These are phyloP conservation scores for Otus sunia DNA, from an alignment of 2,113 vertebrate species.

Conservation along the genomic window DNA sequence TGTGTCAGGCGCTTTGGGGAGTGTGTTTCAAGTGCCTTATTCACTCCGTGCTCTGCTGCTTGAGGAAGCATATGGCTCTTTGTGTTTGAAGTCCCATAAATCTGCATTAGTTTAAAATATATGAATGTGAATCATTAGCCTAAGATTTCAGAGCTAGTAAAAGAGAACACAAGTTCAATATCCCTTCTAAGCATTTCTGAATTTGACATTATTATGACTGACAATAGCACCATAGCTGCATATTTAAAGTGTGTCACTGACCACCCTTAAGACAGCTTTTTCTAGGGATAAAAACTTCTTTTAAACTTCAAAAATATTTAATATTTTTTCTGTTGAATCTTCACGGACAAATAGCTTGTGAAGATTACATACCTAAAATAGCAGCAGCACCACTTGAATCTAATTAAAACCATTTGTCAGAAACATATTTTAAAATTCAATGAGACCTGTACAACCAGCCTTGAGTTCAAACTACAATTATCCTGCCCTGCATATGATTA, in stretches of 20 bases:
- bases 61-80: slow-evolving; percentile 16
- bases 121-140: slow-evolving; percentile 51
- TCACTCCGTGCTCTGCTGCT: not conserved
- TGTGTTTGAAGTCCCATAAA: slow-evolving; percentile 66
- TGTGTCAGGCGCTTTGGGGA: not conserved
- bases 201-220: not conserved
- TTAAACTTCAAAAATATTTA: not conserved
- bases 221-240: not conserved
- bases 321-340: not conserved
- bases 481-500: slow-evolving; percentile 1
- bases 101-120: slow-evolving; percentile 64
- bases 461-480: slow-evolving; percentile 48
- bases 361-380: slow-evolving; percentile 16
- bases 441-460: slow-evolving; percentile 6
- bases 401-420: slow-evolving; percentile 57
- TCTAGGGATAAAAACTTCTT: not conserved
- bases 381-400: not conserved
- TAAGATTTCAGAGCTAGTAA: slow-evolving; percentile 44
- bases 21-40: not conserved
- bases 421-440: slow-evolving; percentile 51
- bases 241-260: not conserved
- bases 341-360: not conserved
- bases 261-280: not conserved
- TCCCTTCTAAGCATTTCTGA: not conserved
- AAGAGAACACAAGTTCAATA: slow-evolving; percentile 2